Evolutionary conservation across 2,888 invertebrate genomes (phyloP), one percentile per base, ranked within the genome.

Genomic region (Drosophila monieri): DNA sequence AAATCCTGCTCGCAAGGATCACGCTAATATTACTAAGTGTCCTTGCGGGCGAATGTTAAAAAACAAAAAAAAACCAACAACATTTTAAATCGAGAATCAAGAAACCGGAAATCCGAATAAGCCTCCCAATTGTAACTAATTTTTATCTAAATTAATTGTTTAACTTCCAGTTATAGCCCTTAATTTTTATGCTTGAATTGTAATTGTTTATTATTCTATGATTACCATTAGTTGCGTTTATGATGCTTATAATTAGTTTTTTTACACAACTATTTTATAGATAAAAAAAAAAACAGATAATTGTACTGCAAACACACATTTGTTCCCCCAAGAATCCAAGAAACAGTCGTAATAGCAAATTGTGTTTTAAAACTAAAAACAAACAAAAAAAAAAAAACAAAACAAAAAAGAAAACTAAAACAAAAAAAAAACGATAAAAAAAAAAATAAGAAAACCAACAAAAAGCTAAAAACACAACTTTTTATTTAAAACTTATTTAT

Each of bases 21-120:
- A 80, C 70, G 80, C 69, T 62, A 83, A 75, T 83, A 85, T 79
- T 69, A 80, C 71, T 73, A 75, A 85, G 84, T 83, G 76, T 72
- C 66, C 66, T 70, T 81, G 69, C 56, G 78, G 58, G 64, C 56
- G 52, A 58, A 37, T 47, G 41, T 23, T 57, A 48, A 61, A 46
- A 53, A 43, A 54, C 46, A 21, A 48, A 61, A 46, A 53, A 43
- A 54, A 48, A 21, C 15, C 18, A 18, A 18, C 18, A 18, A 18
- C 18, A 2, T 1, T 18, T 18, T 18, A 21, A 49, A 54, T 27
- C 9, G 3, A 14, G n/a, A 6, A n/a, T 35, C n/a, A 15, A 44
- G 25, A 37, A 21, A n/a, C 2, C 15, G 37, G 35, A 12, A 64
- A 58, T 27, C 3, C 32, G 10, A 25, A 18, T 41, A 15, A 23